phyloP scores from a whole-genome alignment of 2,113 vertebrate species.

The Sander lucioperca region DNA sequence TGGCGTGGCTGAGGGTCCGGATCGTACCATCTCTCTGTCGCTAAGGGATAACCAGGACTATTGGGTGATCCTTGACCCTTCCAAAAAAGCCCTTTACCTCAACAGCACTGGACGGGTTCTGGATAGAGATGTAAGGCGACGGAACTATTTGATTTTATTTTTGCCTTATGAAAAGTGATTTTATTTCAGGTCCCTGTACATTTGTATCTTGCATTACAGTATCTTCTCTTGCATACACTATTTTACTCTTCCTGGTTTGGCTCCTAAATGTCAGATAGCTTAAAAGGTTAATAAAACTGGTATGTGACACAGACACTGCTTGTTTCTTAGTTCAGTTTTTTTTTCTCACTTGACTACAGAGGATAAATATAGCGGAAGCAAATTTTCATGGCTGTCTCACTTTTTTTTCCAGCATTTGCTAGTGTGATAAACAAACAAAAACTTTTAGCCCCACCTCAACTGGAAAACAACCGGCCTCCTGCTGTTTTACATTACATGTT shows the following conservation, averaged over 20 bases:
- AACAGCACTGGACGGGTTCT: constrained; percentile 95
- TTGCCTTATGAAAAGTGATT: neutral
- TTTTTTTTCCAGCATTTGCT: constrained; percentile 20
- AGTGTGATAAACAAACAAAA: constrained; percentile 5
- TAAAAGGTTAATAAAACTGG: neutral
- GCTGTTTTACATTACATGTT: too few species aligned
- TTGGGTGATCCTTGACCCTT: constrained; percentile 95
- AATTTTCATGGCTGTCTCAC: constrained; percentile 10
- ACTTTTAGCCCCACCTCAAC: constrained; percentile 18
- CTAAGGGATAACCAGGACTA: constrained; percentile 91
- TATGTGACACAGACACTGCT: neutral
- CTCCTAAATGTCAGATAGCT: neutral
- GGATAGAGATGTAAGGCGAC: constrained; percentile 92
- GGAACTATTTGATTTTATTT: neutral
- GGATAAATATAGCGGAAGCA: neutral
- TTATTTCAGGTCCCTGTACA: neutral
- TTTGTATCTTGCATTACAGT: neutral
- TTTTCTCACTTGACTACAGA: neutral
- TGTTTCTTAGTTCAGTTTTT: neutral
- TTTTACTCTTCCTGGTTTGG: neutral
- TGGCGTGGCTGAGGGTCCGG: constrained; percentile 90
- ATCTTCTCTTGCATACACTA: neutral
- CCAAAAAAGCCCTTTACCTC: constrained; percentile 92
- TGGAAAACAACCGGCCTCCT: constrained; percentile 28
- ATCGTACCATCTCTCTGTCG: constrained; percentile 93